Base-by-base conservation (phyloP, 2,113 vertebrate species). In the Alaudala cheleensis region DNA sequence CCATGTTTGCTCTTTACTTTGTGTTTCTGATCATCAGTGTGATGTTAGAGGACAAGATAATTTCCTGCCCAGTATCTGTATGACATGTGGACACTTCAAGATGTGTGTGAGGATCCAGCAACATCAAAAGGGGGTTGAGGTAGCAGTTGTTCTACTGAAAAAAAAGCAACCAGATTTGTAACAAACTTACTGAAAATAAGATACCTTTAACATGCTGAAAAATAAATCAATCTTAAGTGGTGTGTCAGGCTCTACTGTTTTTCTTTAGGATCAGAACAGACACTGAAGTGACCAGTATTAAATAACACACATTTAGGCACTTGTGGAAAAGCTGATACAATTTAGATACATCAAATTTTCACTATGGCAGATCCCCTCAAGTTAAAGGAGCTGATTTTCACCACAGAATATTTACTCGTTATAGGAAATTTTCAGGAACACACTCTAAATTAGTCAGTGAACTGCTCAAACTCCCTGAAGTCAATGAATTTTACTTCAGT, bases 1-100 rank as follows among this genome's bases (percentile, higher is more conserved):
- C 98, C 33, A 99, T 99, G 99, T 99, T 99, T 95, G 96, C 98
- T 81, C 98, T 99, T 70, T 99, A 99, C 96, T 99, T 99, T 28
- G 96, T 99, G 69, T 99, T 99, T 97, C 92, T 99, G 94, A 98
- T 99, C 44, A 97, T 99, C 89, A 99, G 99, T 18, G 99, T 99
- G 78, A 98, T 99, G 99, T 93, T 99, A 84, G 99, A 99, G 95
- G 99, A 99, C 92, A 98, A 99, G 42, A 98, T 99, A 93, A 99
- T 99, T 83, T 79, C 98, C 92, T 99, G 99, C 91, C 98, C 98
- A 4, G 97, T 99, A 37, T 98, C 98, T 67, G 96, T 98, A 79
- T 98, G 97, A 98, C 40, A 23, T 9, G 7, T 34, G 85, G 82
- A 47, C 11, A 6, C 45, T 20, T 33, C 24, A 29, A 31, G 21